Evolutionary conservation across 1,140 invertebrate genomes (phyloP).

Genomic region (Delia radicum): DNA sequence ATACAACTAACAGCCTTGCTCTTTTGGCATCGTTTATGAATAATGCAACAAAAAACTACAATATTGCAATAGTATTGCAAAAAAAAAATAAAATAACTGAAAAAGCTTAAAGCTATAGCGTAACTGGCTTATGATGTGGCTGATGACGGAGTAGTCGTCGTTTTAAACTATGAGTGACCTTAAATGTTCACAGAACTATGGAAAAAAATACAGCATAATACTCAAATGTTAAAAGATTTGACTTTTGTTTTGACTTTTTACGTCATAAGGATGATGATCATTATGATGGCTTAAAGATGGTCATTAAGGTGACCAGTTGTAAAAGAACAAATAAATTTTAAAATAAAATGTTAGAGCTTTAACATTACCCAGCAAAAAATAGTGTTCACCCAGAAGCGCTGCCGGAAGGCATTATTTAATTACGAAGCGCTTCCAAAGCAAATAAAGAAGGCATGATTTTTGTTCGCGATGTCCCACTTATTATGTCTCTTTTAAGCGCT

Average conservation of each 20-base stretch:
- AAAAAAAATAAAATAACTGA: background rate
- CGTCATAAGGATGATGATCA: background rate
- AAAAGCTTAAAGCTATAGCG: background rate
- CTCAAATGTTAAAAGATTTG: background rate
- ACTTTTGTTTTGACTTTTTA: background rate
- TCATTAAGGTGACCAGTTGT: background rate
- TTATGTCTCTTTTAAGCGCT: too few species aligned
- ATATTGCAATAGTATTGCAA: background rate
- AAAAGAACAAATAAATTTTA: too few species aligned
- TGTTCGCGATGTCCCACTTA: too few species aligned
- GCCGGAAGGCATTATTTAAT: too few species aligned
- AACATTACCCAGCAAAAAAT: too few species aligned
- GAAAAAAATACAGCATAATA: background rate
- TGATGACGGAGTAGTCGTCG: background rate
- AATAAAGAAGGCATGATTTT: too few species aligned
- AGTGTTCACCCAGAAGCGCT: too few species aligned
- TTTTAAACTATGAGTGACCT: background rate
- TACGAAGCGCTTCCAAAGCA: too few species aligned
- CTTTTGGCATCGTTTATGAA: slow-evolving; percentile 1
- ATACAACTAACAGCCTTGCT: background rate
- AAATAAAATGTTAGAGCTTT: too few species aligned
- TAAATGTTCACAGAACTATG: background rate
- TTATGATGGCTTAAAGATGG: background rate
- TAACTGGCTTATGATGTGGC: background rate
- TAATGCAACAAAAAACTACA: background rate